Evolutionary conservation across 2,888 invertebrate species (phyloP).

Genomic region (Oeneis ivallda): DNA sequence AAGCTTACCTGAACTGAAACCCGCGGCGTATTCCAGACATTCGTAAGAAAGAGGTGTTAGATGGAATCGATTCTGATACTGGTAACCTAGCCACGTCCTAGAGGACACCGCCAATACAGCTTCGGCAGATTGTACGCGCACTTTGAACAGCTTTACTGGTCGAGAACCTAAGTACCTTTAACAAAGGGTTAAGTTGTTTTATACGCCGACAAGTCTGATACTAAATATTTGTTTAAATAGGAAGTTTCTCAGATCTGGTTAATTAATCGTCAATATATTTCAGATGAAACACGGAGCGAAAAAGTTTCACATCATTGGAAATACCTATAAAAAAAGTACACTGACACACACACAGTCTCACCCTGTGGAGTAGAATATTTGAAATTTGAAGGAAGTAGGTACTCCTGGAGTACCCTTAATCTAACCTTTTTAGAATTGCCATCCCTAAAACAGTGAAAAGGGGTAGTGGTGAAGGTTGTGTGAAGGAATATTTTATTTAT

Average conservation of each 20-base stretch:
- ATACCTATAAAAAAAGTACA: neutral
- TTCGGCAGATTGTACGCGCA: conserved; percentile 97
- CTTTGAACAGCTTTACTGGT: conserved; percentile 97
- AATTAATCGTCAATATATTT: conserved; percentile 79
- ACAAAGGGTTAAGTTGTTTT: conserved; percentile 27
- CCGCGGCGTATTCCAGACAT: conserved; percentile 97
- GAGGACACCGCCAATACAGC: conserved; percentile 99
- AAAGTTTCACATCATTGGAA: conserved; percentile 66
- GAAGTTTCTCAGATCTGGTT: conserved; percentile 71
- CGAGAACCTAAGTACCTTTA: conserved; percentile 93
- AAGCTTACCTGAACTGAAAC: conserved; percentile 89
- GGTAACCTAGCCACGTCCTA: conserved; percentile 98
- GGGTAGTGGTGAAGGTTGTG: too few species aligned
- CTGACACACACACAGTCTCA: too few species aligned
- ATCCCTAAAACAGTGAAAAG: too few species aligned
- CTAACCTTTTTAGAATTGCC: too few species aligned
- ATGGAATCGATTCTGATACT: conserved; percentile 98
- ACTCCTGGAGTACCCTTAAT: too few species aligned
- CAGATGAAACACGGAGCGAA: conserved; percentile 84
- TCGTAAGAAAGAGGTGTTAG: conserved; percentile 98
- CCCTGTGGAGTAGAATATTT: too few species aligned
- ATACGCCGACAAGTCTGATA: neutral
- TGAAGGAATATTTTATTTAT: too few species aligned
- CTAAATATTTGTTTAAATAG: neutral
- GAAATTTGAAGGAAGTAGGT: too few species aligned